Evolutionary conservation across 1,140 invertebrate species (phyloP).

Genomic region (Diachasmimorpha longicaudata): DNA sequence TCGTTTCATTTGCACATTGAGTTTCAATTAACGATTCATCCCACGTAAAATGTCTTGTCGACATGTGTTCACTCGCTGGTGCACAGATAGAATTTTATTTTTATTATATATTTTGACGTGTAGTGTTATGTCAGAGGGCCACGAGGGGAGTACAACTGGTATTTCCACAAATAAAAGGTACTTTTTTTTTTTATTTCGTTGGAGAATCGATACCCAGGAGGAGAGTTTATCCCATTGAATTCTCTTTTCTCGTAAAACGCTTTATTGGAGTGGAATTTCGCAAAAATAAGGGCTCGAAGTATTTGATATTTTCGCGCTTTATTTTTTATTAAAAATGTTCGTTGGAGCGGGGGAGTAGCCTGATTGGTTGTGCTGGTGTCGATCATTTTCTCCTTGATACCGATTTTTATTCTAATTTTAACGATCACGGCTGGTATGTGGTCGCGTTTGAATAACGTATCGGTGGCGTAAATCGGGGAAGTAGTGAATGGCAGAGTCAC

Average conservation of each 20-base stretch:
- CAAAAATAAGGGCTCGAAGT: neutral
- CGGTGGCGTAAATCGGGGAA: constrained; percentile 8
- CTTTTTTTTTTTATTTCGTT: neutral
- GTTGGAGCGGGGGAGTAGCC: neutral
- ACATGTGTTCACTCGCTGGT: constrained; percentile 1
- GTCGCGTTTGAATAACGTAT: constrained; percentile 9
- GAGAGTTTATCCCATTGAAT: neutral
- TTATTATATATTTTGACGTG: neutral
- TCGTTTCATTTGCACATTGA: neutral
- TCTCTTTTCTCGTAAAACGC: neutral
- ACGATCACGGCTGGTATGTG: neutral
- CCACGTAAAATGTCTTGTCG: constrained; percentile 11
- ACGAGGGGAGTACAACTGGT: constrained; percentile 12
- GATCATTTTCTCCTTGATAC: neutral
- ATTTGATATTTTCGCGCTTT: neutral
- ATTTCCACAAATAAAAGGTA: neutral
- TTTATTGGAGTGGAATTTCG: neutral
- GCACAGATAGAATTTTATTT: neutral
- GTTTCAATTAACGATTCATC: constrained; percentile 19
- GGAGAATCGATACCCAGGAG: neutral
- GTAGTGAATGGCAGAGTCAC: constrained; percentile 1
- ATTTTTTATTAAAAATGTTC: too few relatives aligned
- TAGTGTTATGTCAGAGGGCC: neutral
- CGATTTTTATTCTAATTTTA: neutral
- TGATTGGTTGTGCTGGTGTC: neutral